Evolutionary conservation across 1,140 invertebrate species (phyloP), one percentile per base, ranked within the genome.

Genomic region (Tetraneura akinire): DNA sequence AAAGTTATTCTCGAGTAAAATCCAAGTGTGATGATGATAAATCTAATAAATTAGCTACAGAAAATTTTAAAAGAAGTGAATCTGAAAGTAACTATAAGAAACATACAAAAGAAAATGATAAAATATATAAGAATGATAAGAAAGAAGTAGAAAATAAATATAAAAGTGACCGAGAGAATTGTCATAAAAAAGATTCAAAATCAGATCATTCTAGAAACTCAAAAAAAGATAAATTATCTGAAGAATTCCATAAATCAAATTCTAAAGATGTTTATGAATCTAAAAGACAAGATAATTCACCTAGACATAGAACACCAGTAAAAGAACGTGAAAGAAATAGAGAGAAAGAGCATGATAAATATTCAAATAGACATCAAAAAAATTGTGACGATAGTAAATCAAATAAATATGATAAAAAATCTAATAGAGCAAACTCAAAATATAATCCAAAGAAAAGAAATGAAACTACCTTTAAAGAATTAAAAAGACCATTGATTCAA

Each of bases 1-100:
- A 78, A 45, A 82, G 71, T 68, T 82, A 76, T 42, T 81, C 82
- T 42, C 80, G 80, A 74, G 71, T 76, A 5, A 82, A 81, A 81
- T 42, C 68, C 3, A 81, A 74, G 18, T n/a, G 29, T 42, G 53
- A 62, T 47, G 32, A 60, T 62, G 74, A 78, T 60, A 57, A 78
- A 62, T n/a, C 37, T 55, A 23, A 57, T 23, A 57, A 60, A 45
- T 11, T 73, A 53, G 32, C 5, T 51, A 13, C 53, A 18, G 73
- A 78, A 60, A 57, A 9, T 32, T 60, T 60, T 37, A 60, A 76
- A 74, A 82, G 80, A 81, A 23, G 21, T 13, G 55, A 80, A 55
- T 49, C 32, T 70, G 66, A 81, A 68, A 53, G 49, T 81, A 83
- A 80, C 5, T 42, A 42, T 53, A 78, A 71, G 81, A 82, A 80